These are phyloP conservation scores for Scelioninae gen. 1 DNA, from an alignment of 2,888 invertebrate species.

Conservation along the genomic window DNA sequence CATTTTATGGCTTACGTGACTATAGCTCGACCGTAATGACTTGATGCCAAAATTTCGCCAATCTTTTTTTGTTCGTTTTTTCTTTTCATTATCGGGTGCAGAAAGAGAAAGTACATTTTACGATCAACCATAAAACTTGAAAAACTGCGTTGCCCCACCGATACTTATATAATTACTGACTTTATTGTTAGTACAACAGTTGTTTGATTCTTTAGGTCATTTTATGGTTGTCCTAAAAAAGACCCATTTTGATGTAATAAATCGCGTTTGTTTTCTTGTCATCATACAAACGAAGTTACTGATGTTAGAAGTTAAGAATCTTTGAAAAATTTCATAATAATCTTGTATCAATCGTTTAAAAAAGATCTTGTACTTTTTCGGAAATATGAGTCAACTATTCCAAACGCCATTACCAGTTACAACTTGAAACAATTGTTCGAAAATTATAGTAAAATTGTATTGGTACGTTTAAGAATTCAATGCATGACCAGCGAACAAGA, in stretches of 20 bases:
- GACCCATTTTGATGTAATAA: background rate
- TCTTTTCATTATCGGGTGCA: background rate
- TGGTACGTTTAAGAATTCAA: background rate
- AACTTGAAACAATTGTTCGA: background rate
- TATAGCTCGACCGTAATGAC: conserved; percentile 24
- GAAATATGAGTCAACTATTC: background rate
- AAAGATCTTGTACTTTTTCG: background rate
- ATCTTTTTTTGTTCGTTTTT: conserved; percentile 13
- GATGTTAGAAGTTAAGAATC: background rate
- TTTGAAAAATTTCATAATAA: conserved; percentile 13
- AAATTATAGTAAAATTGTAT: conserved; percentile 19
- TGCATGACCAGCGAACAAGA: conserved; percentile 20
- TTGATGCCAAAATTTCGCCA: conserved; percentile 11
- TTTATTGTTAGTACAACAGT: background rate
- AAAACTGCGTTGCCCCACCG: background rate
- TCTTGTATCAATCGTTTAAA: too few relatives aligned
- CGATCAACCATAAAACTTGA: background rate
- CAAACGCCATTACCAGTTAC: background rate
- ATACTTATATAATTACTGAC: background rate
- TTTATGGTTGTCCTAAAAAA: background rate
- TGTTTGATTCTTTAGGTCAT: background rate
- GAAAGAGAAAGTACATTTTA: conserved; percentile 25
- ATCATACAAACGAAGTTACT: conserved; percentile 1
- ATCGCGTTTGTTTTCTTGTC: conserved; percentile 11
- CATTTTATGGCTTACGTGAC: conserved; percentile 48